Evolutionary conservation across 1,140 invertebrate species (phyloP), one percentile per base, ranked within the genome.

Genomic region (Meloidogyne exigua): DNA sequence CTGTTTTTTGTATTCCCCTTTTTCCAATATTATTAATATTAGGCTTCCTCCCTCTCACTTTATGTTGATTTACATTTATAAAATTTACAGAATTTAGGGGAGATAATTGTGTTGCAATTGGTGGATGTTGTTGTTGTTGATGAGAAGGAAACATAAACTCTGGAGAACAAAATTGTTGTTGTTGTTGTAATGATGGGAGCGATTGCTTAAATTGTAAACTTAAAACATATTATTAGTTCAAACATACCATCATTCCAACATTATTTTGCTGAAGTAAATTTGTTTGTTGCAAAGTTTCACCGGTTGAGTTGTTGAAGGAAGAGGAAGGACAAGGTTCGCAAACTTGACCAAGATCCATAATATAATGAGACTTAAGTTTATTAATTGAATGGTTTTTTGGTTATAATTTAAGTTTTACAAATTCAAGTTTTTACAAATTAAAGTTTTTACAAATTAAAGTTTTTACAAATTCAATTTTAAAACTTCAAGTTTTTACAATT

Each of bases 101-200:
- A 11, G 32, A 67, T 28, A 26, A 36, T 28, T 67, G 25, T 18
- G 25, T 67, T 67, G 12, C 32, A 10, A 32, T 25, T n/a, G 23
- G 28, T 70, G 12, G 28, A 49, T 49, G 21, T 13, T 42, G 28
- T 7, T 70, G 68, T 36, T 69, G 68, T 36, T n/a, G 32, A 70
- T 18, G 66, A 1, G 18, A 15, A 0, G 26, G 26, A 67, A 21
- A 11, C 36, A 39, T 21, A 28, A 10, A 67, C 10, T 32, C 26
- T 11, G 66, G 21, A 18, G 23, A 26, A 32, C 36, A 28, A 39
- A 39, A 28, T 10, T 67, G 66, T 67, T 67, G 66, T 67, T 67
- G 65, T 67, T 67, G 66, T n/a, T 21, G 21, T 26, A 21, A 15
- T 25, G 18, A 15, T 67, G 66, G 26, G 5, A 15, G 36, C 23